phyloP scores from a whole-genome alignment of 2,113 vertebrate species.

The Colius striatus region DNA sequence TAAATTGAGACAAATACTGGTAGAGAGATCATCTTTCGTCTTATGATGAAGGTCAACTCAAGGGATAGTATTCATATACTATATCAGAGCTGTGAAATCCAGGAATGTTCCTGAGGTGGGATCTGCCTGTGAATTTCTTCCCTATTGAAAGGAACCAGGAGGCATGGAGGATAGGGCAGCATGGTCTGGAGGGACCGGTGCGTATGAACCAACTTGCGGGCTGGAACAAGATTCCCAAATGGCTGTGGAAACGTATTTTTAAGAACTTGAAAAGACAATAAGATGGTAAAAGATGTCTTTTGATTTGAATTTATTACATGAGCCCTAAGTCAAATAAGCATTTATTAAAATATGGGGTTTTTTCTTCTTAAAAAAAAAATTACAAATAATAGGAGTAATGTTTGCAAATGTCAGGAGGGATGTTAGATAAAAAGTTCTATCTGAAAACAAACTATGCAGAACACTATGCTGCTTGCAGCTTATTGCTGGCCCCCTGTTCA shows the following conservation, averaged over 20 bases:
- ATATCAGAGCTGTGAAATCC: neutral
- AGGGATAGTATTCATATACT: neutral
- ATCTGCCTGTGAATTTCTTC: neutral
- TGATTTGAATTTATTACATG: neutral
- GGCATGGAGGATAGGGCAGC: neutral
- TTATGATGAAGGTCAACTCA: neutral
- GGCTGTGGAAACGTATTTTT: neutral
- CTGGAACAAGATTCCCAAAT: neutral
- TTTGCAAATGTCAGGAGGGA: neutral
- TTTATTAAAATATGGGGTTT: neutral
- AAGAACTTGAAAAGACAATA: neutral
- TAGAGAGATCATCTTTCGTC: neutral
- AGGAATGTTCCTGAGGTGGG: neutral
- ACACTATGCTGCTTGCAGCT: neutral
- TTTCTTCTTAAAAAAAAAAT: neutral
- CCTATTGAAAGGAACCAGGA: neutral
- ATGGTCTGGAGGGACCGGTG: fast-evolving
- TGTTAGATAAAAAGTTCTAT: neutral
- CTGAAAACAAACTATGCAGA: neutral
- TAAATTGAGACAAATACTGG: neutral
- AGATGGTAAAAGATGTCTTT: neutral
- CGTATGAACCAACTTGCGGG: neutral
- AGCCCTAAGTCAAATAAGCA: neutral
- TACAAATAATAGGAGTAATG: neutral
- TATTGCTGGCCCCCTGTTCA: neutral